Evolutionary conservation across 2,113 vertebrate species (phyloP).

Genomic region (Nothoprocta pentlandii): DNA sequence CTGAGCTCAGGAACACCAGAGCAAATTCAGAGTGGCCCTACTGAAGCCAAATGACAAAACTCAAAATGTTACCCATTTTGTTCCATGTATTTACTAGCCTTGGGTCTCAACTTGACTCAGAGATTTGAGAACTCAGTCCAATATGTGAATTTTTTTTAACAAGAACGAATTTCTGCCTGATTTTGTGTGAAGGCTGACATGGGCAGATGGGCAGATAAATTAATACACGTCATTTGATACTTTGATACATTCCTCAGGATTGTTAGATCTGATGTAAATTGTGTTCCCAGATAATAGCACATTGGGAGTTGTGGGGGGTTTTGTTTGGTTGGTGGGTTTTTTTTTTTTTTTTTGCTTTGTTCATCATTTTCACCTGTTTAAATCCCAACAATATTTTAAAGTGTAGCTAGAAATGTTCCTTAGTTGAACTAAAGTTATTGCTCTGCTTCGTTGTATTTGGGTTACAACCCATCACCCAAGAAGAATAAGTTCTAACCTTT

Average conservation of each 20-base stretch:
- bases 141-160: background rate
- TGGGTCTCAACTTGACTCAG: background rate
- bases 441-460: background rate
- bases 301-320: background rate
- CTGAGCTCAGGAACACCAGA: background rate
- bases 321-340: background rate
- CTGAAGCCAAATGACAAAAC: background rate
- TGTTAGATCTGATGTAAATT: background rate
- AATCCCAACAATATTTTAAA: background rate
- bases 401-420: background rate
- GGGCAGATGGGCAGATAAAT: background rate
- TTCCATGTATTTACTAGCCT: background rate
- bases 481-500: background rate
- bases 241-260: background rate
- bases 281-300: background rate
- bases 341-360: background rate
- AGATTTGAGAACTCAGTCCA: rapidly evolving
- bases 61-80: background rate
- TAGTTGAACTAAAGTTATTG: background rate
- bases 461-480: background rate
- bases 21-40: background rate
- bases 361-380: background rate
- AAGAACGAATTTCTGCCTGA: rapidly evolving
- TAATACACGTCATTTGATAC: background rate
- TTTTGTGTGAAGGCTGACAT: background rate